Evolutionary conservation across 2,113 vertebrate genomes (phyloP), one percentile per base, ranked within the genome.

Genomic region (Larimichthys polyactis): DNA sequence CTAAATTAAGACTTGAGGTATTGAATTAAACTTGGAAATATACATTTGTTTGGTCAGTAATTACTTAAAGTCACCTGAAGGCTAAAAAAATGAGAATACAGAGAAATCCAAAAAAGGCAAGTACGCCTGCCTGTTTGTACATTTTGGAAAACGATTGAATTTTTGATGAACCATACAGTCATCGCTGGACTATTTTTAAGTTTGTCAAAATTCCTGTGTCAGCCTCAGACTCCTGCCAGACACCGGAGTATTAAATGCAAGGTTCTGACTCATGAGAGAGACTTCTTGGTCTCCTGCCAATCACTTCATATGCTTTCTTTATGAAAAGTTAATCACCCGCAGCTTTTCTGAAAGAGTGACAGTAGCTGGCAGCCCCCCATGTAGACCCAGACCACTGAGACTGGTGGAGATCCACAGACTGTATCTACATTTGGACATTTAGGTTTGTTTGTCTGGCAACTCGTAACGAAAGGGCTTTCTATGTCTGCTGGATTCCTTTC

Each of bases 291-390:
- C 63, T 68, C 0, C 70, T 71, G 90, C 92, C 91, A 90, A 79
- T 88, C 90, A 78, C 81, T 84, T 91, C 89, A 89, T 94, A 92
- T 93, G 91, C 93, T 92, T 93, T 93, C 92, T 94, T 94, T 93
- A 94, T 93, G 91, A 93, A 91, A 93, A 89, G 85, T 93, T 94
- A 94, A 94, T 95, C 90, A 94, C 90, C 92, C 88, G 87, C 89
- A 94, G 91, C 90, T 92, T 89, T 86, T 91, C 84, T 90, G 70
- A 93, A 75, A 79, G 71, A 88, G 54, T 84, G 90, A 93, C 92
- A 90, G 89, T 86, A 81, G 75, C 90, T 93, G 91, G 93, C 91
- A 91, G 88, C 44, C 51, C 64, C 32, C 63, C 58, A 20, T 63
- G 78, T 74, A 76, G 51, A 78, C 72, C 49, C 63, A 2, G 63